These are phyloP conservation scores for Megastigmus dorsalis DNA, from an alignment of 2,888 invertebrate genomes.

Conservation along the genomic window DNA sequence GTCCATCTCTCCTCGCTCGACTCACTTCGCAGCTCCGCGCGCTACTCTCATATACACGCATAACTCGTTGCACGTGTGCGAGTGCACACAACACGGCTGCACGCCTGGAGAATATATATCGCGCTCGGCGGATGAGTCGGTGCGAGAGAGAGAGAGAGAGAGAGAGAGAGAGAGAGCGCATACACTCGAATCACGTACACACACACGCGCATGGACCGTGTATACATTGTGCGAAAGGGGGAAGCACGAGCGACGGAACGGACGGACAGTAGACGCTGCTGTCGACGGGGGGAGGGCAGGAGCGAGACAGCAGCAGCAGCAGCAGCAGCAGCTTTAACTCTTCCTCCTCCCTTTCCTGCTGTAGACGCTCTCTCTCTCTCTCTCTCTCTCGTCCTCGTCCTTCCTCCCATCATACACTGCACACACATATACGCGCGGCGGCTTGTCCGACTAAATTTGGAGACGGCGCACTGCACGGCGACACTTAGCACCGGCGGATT, in stretches of 20 bases:
- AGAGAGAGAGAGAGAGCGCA: constrained; percentile 4
- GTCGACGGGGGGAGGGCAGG: neutral
- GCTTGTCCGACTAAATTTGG: constrained; percentile 18
- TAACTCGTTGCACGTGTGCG: neutral
- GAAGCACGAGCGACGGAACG: constrained; percentile 6
- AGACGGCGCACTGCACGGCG: neutral
- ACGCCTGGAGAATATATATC: neutral
- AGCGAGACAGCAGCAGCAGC: no score
- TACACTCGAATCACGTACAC: constrained; percentile 45
- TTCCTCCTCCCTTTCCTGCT: neutral
- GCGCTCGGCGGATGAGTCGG: neutral
- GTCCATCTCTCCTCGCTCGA: neutral
- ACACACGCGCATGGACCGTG: neutral
- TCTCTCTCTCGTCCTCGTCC: neutral
- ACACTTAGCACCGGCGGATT: neutral
- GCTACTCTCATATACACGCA: neutral
- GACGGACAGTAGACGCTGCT: neutral
- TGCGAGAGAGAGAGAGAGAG: neutral
- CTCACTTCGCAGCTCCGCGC: neutral
- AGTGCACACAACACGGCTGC: neutral
- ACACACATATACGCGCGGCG: neutral
- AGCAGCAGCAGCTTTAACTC: constrained; percentile 1
- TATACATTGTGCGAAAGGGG: neutral
- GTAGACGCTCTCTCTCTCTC: neutral
- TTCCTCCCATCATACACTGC: neutral